Percentiles rank a stretch among this genome's conserved stretches.
These are phyloP conservation scores for Actias luna DNA, from an alignment of 2,888 invertebrate species.

Conservation along the genomic window DNA sequence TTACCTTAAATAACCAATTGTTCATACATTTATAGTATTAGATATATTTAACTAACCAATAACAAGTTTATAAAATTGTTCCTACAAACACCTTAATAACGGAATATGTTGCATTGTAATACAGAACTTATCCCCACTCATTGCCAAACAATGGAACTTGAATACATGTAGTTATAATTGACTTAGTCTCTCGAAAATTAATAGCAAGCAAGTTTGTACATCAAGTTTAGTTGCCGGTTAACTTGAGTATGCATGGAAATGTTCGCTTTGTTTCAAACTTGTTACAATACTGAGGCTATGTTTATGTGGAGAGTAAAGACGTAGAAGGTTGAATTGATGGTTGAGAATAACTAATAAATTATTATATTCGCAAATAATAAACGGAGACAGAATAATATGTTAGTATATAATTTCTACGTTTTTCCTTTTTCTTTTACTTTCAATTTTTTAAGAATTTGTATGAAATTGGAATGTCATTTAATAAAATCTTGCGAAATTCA, in stretches of 20 bases:
- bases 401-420: no score
- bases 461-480: background rate
- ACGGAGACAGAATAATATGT: no score
- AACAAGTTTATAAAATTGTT: background rate
- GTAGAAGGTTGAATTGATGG: background rate
- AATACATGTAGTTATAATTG: slow-evolving; percentile 32
- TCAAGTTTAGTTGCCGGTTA: slow-evolving; percentile 34
- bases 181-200: slow-evolving; percentile 46
- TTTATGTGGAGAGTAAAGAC: background rate
- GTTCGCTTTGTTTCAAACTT: slow-evolving; percentile 27
- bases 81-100: background rate
- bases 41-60: no score
- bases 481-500: background rate
- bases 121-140: slow-evolving; percentile 11
- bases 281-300: slow-evolving; percentile 19
- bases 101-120: background rate
- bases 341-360: background rate
- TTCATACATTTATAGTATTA: no score
- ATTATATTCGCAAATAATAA: background rate
- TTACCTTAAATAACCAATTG: no score
- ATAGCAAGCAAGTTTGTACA: slow-evolving; percentile 50
- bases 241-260: slow-evolving; percentile 17
- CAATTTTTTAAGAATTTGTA: no score
- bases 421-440: no score
- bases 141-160: slow-evolving; percentile 19